phyloP scores from a whole-genome alignment of 2,888 invertebrate species.

The Lasius platythorax region DNA sequence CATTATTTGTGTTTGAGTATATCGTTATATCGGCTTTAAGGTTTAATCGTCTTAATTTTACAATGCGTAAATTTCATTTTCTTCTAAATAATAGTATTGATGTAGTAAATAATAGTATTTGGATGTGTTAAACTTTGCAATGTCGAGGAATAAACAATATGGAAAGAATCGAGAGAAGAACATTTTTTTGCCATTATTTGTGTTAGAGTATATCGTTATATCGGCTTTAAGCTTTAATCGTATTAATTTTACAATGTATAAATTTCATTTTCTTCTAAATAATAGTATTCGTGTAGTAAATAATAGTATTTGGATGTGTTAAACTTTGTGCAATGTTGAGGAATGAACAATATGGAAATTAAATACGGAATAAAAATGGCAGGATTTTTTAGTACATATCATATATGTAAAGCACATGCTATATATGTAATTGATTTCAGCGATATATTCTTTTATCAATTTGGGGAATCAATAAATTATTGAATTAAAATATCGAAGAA shows the following conservation, averaged over 20 bases:
- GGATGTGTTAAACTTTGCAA: neutral
- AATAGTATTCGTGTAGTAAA: neutral
- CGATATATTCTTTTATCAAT: neutral
- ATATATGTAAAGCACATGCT: neutral
- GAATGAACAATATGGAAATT: neutral
- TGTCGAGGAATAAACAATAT: neutral
- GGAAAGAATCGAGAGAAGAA: neutral
- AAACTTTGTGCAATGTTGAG: neutral
- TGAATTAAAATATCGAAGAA: neutral
- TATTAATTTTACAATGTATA: neutral
- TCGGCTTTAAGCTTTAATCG: neutral
- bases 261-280: neutral
- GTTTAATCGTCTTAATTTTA: neutral
- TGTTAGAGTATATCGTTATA: neutral
- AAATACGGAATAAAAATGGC: neutral
- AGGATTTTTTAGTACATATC: neutral
- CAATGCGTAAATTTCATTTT: neutral
- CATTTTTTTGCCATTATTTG: neutral
- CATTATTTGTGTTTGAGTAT: neutral
- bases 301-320: neutral
- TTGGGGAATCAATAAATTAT: neutral
- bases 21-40: neutral
- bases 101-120: neutral
- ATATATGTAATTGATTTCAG: neutral
- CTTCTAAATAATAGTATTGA: neutral